Evolutionary conservation across 2,797 vertebrate species (phyloP).

Genomic region (Bradypodion ventrale): DNA sequence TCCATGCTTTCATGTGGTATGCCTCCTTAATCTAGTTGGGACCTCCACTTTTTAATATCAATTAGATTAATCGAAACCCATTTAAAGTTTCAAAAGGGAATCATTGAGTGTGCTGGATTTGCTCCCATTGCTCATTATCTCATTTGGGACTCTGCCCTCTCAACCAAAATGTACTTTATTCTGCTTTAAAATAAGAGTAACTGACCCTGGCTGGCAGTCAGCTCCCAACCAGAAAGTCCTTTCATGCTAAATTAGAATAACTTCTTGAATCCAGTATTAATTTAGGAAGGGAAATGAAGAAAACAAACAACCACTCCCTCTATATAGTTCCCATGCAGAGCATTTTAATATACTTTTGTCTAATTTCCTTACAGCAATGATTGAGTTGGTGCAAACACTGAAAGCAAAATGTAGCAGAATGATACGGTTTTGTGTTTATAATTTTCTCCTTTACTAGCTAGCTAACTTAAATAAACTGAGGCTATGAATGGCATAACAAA

Average conservation of each 20-base stretch:
- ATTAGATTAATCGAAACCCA: neutral
- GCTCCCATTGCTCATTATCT: neutral
- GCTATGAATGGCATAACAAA: slow-evolving; percentile 53
- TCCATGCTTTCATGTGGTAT: neutral
- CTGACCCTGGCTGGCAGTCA: slow-evolving; percentile 15
- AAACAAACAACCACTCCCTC: slow-evolving; percentile 28
- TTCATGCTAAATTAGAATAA: slow-evolving; percentile 31
- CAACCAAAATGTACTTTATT: slow-evolving; percentile 44
- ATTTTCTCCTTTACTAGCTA: slow-evolving; percentile 26
- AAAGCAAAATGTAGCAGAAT: slow-evolving; percentile 38
- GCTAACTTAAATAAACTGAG: slow-evolving; percentile 39
- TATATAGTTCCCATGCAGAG: slow-evolving; percentile 47
- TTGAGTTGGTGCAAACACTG: slow-evolving; percentile 8
- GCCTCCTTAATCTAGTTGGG: neutral
- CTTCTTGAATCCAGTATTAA: slow-evolving; percentile 20
- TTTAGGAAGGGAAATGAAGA: slow-evolving; percentile 46
- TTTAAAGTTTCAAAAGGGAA: neutral
- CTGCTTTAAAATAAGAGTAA: slow-evolving; percentile 44
- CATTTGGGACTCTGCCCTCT: neutral
- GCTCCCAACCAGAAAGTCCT: slow-evolving; percentile 49
- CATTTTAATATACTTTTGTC: slow-evolving; percentile 29
- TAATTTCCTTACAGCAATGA: slow-evolving; percentile 41
- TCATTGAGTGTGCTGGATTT: neutral
- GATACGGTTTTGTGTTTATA: slow-evolving; percentile 33
- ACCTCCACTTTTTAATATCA: neutral